phyloP scores from a whole-genome alignment of 2,797 vertebrate genomes.

The Semotilus atromaculatus region DNA sequence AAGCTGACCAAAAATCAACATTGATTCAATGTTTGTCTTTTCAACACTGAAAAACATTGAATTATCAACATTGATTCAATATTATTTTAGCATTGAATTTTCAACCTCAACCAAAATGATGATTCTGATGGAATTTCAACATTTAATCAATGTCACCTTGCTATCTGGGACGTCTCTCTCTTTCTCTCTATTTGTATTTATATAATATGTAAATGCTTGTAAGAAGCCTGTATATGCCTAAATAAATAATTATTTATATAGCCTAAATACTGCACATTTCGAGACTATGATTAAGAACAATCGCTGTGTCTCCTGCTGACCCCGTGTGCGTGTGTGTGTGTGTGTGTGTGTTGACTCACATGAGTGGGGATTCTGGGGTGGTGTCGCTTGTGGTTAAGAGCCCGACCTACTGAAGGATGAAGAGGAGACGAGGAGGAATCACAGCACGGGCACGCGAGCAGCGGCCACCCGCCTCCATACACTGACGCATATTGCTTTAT shows the following conservation, averaged over 20 bases:
- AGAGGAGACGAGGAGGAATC: slow-evolving; percentile 17
- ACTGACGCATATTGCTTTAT: slow-evolving; percentile 30
- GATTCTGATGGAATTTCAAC: too few species aligned
- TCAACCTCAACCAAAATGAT: too few species aligned
- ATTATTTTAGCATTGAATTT: too few species aligned
- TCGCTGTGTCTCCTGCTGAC: neutral
- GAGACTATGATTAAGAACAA: neutral
- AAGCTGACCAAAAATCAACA: too few species aligned
- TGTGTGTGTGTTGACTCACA: neutral
- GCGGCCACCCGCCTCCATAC: neutral
- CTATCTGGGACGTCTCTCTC: too few species aligned
- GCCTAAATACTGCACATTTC: too few species aligned
- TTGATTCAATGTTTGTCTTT: too few species aligned
- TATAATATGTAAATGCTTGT: neutral
- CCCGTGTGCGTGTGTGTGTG: neutral
- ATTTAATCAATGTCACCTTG: too few species aligned
- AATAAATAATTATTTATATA: neutral
- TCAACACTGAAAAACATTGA: too few species aligned
- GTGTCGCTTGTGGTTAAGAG: neutral
- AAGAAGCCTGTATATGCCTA: too few species aligned
- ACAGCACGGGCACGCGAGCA: slow-evolving; percentile 12
- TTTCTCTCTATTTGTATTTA: neutral
- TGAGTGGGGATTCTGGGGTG: neutral
- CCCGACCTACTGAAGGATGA: slow-evolving; percentile 21
- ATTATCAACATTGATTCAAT: too few species aligned